Percentiles rank a stretch among this genome's conserved stretches.
Evolutionary conservation across 2,113 vertebrate species (phyloP).

Genomic region (Myrmecophaga tridactyla): DNA sequence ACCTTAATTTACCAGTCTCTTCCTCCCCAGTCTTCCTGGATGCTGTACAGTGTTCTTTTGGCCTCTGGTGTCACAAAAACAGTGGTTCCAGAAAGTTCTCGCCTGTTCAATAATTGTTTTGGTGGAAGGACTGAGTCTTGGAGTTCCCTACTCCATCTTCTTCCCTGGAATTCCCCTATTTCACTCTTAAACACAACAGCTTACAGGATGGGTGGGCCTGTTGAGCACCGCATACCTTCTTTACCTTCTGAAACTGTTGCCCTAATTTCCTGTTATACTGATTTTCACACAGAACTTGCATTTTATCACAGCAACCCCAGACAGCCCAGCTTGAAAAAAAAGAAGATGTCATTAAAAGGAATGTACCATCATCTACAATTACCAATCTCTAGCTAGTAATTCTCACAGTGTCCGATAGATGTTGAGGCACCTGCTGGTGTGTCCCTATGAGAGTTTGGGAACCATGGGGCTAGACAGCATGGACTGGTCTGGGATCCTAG

Average conservation of each 20-base stretch:
- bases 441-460: neutral
- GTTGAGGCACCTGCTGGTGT: neutral
- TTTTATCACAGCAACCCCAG: neutral
- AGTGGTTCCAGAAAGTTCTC: too few relatives aligned
- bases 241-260: neutral
- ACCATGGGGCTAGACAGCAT: neutral
- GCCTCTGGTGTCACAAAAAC: too few relatives aligned
- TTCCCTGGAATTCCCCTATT: neutral
- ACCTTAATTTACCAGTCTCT: too few relatives aligned
- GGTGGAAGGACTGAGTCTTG: too few relatives aligned
- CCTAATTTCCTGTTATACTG: neutral
- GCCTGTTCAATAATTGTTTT: too few relatives aligned
- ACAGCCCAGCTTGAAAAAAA: neutral
- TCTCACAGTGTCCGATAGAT: neutral
- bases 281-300: neutral
- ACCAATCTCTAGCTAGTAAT: neutral
- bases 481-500: neutral
- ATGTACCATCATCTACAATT: neutral
- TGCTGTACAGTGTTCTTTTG: too few relatives aligned
- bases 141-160: too few relatives aligned
- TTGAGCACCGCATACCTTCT: neutral
- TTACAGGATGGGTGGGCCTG: neutral
- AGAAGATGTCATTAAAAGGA: neutral
- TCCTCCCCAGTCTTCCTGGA: too few relatives aligned
- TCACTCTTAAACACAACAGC: neutral